Evolutionary conservation across 2,113 vertebrate species (phyloP).

Genomic region (Chloropsis hardwickii): DNA sequence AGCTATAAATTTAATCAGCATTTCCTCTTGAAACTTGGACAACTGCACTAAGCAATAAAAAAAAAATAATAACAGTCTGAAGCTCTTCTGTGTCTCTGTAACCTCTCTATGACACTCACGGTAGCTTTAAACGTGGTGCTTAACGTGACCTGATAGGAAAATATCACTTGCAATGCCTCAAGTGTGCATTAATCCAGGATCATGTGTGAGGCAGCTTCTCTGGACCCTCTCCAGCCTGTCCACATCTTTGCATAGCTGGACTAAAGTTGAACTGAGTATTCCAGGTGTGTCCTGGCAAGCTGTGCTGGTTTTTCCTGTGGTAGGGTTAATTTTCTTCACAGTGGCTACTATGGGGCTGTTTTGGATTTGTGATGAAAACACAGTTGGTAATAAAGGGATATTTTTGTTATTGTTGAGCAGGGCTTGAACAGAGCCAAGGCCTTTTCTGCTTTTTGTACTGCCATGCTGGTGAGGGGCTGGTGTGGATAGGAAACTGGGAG

Average conservation of each 20-base stretch:
- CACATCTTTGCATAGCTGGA: background rate
- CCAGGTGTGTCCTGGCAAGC: background rate
- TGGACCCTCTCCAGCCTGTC: background rate
- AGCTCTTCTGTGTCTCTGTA: background rate
- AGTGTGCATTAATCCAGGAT: background rate
- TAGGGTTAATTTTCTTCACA: background rate
- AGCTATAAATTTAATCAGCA: slow-evolving; percentile 15
- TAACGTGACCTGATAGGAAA: background rate
- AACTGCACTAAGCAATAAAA: background rate
- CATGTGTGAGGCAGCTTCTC: background rate
- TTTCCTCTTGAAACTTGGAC: background rate
- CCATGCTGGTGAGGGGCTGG: background rate
- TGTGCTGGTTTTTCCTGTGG: background rate
- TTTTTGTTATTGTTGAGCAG: background rate
- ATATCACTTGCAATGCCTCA: background rate
- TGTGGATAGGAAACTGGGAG: background rate
- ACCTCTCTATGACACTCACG: background rate
- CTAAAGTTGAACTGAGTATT: background rate
- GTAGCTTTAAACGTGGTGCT: background rate
- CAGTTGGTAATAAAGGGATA: background rate
- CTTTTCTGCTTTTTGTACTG: background rate
- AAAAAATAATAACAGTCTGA: background rate
- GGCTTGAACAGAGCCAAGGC: background rate
- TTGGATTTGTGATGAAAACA: background rate
- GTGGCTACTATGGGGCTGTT: background rate